Evolutionary conservation across 2,888 invertebrate species (phyloP).

Genomic region (Gastracanthus pulcherrimus): DNA sequence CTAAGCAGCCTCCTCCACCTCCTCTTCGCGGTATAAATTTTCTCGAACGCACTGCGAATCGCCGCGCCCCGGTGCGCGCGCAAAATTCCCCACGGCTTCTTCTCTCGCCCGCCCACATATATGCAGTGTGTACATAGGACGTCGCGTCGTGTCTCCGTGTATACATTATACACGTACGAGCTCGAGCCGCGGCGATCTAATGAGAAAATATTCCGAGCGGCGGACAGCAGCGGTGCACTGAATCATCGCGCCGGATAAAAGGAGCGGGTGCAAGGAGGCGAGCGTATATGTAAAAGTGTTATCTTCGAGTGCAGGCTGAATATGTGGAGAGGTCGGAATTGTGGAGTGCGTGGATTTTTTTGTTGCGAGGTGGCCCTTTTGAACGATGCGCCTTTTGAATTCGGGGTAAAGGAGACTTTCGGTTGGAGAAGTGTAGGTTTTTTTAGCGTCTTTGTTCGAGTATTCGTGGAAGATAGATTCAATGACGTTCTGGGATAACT

Average conservation of each 20-base stretch:
- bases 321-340: background rate
- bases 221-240: slow-evolving; percentile 6
- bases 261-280: background rate
- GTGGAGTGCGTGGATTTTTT: background rate
- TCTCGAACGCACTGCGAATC: background rate
- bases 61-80: background rate
- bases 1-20: background rate
- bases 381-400: background rate
- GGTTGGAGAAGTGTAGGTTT: too few relatives aligned
- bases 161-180: background rate
- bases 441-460: too few relatives aligned
- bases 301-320: background rate
- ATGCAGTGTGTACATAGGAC: background rate
- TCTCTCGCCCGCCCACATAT: background rate
- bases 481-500: too few relatives aligned
- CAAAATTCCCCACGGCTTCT: background rate
- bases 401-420: background rate
- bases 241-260: slow-evolving; percentile 45
- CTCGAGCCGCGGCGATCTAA: background rate
- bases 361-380: background rate
- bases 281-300: background rate
- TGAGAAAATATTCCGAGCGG: slow-evolving; percentile 39
- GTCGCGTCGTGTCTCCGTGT: background rate
- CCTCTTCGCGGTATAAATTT: background rate
- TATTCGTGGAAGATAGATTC: too few relatives aligned